Evolutionary conservation across 2,888 invertebrate species (phyloP).

Genomic region (Coecobrya sp.): DNA sequence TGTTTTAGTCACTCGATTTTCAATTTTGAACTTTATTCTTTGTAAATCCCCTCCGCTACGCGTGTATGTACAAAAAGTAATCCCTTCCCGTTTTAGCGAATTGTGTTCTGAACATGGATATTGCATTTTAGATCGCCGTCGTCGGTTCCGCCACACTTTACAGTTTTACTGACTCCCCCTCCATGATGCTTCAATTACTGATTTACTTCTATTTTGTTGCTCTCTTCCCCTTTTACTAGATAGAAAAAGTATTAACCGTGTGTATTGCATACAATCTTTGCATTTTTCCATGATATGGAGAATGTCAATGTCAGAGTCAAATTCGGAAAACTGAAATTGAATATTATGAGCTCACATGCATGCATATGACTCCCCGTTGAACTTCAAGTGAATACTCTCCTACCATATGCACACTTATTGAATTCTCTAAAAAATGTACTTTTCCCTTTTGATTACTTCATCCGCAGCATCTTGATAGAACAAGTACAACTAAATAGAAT

Average conservation of each 20-base stretch:
- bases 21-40: constrained; percentile 69
- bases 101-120: constrained; percentile 13
- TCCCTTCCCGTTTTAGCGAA: constrained; percentile 48
- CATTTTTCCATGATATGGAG: constrained; percentile 23
- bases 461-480: background rate
- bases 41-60: constrained; percentile 51
- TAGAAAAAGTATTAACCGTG: background rate
- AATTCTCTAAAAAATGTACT: constrained; percentile 51
- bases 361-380: constrained; percentile 10
- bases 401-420: constrained; percentile 31
- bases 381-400: background rate
- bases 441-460: constrained; percentile 51
- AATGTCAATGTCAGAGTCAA: constrained; percentile 73
- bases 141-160: constrained; percentile 62
- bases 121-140: constrained; percentile 32
- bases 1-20: constrained; percentile 73
- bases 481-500: background rate
- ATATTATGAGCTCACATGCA: constrained; percentile 21
- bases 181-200: constrained; percentile 53
- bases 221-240: constrained; percentile 13
- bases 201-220: constrained; percentile 31
- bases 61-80: background rate
- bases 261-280: background rate
- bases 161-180: constrained; percentile 22
- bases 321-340: constrained; percentile 60